Percentiles rank a stretch among this genome's conserved stretches.
phyloP scores from a whole-genome alignment of 2,888 invertebrate genomes.

The Coecobrya sp. region DNA sequence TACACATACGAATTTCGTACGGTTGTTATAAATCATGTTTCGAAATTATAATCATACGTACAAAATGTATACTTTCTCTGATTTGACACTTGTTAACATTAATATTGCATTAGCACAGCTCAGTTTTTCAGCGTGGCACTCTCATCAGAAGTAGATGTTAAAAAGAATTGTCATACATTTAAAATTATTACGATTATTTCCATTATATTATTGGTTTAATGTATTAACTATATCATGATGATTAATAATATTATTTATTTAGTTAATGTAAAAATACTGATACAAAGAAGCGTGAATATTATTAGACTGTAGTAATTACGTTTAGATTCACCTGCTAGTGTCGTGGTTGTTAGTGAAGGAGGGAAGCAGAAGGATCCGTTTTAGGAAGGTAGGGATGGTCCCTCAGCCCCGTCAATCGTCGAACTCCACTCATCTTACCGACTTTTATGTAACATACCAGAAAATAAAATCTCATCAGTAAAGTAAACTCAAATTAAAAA shows the following conservation, averaged over 20 bases:
- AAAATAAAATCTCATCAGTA: slow-evolving; percentile 83
- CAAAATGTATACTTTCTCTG: not conserved
- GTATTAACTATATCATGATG: slow-evolving; percentile 62
- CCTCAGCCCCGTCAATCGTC: slow-evolving; percentile 86
- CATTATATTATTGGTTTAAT: slow-evolving; percentile 68
- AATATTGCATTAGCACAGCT: slow-evolving; percentile 23
- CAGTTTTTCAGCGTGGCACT: slow-evolving; percentile 28
- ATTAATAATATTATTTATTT: slow-evolving; percentile 67
- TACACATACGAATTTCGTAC: not conserved
- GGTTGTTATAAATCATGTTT: not conserved
- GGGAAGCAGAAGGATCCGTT: slow-evolving; percentile 86
- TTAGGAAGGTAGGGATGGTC: slow-evolving; percentile 87
- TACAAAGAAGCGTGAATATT: slow-evolving; percentile 83
- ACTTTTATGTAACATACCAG: slow-evolving; percentile 85
- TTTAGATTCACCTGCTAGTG: slow-evolving; percentile 86
- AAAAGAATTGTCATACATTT: slow-evolving; percentile 60
- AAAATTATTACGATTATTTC: slow-evolving; percentile 63
- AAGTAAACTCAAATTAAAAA: slow-evolving; percentile 65
- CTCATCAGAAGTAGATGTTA: slow-evolving; percentile 80
- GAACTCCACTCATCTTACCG: slow-evolving; percentile 86
- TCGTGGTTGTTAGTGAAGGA: slow-evolving; percentile 86
- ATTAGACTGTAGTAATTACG: slow-evolving; percentile 83
- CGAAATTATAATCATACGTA: not conserved
- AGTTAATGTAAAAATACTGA: slow-evolving; percentile 73
- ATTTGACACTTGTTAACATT: not conserved